These are phyloP conservation scores for Coracopsis vasa DNA, from an alignment of 2,113 vertebrate species.

Conservation along the genomic window DNA sequence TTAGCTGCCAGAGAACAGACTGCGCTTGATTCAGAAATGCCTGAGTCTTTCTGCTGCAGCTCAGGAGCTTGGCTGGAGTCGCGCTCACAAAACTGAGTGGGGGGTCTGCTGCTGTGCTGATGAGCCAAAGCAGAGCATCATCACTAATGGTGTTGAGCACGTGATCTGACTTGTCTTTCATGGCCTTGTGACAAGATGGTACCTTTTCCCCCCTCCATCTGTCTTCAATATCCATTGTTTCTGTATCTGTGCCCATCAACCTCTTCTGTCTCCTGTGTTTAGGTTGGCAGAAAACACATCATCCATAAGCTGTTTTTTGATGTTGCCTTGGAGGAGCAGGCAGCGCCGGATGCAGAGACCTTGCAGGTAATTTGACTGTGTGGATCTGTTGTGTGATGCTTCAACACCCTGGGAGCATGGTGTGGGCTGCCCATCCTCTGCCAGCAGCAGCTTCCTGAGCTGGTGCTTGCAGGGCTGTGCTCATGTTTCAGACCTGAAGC, in stretches of 20 bases:
- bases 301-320: slow-evolving; percentile 94
- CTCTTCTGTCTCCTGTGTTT: slow-evolving; percentile 5
- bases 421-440: neutral
- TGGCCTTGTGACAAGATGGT: neutral
- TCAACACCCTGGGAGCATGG: neutral
- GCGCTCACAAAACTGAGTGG: neutral
- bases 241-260: neutral
- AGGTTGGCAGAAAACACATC: slow-evolving; percentile 91
- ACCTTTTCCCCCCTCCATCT: neutral
- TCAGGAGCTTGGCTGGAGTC: slow-evolving; percentile 39
- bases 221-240: neutral
- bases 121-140: neutral
- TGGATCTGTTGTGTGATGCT: neutral
- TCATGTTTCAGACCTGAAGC: neutral
- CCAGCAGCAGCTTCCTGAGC: neutral
- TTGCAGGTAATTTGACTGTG: slow-evolving; percentile 80
- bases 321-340: slow-evolving; percentile 80
- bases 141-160: neutral
- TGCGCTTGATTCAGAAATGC: slow-evolving; percentile 50
- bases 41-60: slow-evolving; percentile 21
- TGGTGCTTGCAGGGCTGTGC: neutral
- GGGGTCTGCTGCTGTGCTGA: slow-evolving; percentile 13
- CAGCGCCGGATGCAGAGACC: slow-evolving; percentile 80
- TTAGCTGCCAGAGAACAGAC: slow-evolving; percentile 69
- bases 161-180: neutral